These are phyloP conservation scores for Heliconius hortense DNA, from an alignment of 2,888 invertebrate genomes.

Conservation along the genomic window DNA sequence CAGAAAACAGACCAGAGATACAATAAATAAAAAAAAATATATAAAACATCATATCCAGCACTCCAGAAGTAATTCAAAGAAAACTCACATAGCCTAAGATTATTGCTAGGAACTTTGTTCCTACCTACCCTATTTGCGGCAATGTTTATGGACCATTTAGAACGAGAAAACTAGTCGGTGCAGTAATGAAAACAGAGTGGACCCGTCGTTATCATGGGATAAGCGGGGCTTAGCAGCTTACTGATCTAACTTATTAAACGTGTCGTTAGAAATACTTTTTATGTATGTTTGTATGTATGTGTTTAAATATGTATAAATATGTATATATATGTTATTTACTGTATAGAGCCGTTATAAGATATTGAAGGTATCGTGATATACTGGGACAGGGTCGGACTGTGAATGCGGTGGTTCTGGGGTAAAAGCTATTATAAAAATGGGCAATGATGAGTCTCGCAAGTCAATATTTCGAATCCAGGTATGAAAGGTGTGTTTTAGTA, in stretches of 20 bases:
- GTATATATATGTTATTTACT: not conserved
- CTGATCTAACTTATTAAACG: conserved; percentile 43
- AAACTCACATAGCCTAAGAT: conserved; percentile 53
- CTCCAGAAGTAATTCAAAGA: conserved; percentile 39
- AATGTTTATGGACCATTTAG: conserved; percentile 76
- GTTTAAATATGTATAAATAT: not conserved
- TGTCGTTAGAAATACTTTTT: conserved; percentile 38
- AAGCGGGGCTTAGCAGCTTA: conserved; percentile 46
- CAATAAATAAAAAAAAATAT: not conserved
- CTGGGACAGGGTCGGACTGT: too few species aligned
- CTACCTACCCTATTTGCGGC: conserved; percentile 70
- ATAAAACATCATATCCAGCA: conserved; percentile 47
- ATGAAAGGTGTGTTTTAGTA: not conserved
- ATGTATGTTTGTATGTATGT: not conserved
- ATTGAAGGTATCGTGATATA: too few species aligned
- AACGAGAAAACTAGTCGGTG: conserved; percentile 68
- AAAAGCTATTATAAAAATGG: not conserved
- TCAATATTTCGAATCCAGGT: not conserved
- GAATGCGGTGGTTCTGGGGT: not conserved
- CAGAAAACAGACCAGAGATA: too few species aligned
- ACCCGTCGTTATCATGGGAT: conserved; percentile 74
- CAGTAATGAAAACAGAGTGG: conserved; percentile 77
- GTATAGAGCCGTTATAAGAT: not conserved
- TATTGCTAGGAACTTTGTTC: conserved; percentile 63
- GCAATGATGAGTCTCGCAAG: not conserved